Evolutionary conservation across 2,797 vertebrate species (phyloP).

Genomic region (Ateles fusciceps): DNA sequence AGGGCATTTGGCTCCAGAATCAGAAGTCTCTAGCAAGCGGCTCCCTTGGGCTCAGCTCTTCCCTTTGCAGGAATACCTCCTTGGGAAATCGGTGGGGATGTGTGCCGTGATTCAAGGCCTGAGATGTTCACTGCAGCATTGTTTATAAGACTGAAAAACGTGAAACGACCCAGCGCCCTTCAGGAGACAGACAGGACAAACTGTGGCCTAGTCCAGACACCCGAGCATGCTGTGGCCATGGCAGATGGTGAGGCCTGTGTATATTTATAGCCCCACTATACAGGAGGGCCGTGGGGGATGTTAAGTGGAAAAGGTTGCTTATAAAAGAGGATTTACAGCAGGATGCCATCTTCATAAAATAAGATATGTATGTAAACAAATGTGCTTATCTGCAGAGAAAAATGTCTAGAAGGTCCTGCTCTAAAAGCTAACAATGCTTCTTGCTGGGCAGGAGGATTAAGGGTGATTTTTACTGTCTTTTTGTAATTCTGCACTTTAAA

Average conservation of each 20-base stretch:
- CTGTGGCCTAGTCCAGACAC: not conserved
- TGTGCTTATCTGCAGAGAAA: not conserved
- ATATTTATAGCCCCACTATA: not conserved
- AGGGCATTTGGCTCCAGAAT: not conserved
- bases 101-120: fast-evolving
- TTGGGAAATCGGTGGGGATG: not conserved
- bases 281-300: not conserved
- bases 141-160: not conserved
- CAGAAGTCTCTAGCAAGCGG: fast-evolving
- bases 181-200: not conserved
- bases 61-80: not conserved
- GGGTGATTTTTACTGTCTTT: not conserved
- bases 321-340: not conserved
- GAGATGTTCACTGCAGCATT: not conserved
- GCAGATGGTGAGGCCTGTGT: not conserved
- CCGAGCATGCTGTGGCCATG: fast-evolving
- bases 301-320: not conserved
- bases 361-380: not conserved
- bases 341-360: not conserved
- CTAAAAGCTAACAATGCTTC: not conserved
- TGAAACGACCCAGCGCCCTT: not conserved
- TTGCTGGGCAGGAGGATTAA: not conserved
- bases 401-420: fast-evolving
- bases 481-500: not conserved
- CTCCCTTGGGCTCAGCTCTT: not conserved